Conservation (phyloP, 2,888 invertebrate genomes). For the Nesidiocoris tenuis region DNA sequence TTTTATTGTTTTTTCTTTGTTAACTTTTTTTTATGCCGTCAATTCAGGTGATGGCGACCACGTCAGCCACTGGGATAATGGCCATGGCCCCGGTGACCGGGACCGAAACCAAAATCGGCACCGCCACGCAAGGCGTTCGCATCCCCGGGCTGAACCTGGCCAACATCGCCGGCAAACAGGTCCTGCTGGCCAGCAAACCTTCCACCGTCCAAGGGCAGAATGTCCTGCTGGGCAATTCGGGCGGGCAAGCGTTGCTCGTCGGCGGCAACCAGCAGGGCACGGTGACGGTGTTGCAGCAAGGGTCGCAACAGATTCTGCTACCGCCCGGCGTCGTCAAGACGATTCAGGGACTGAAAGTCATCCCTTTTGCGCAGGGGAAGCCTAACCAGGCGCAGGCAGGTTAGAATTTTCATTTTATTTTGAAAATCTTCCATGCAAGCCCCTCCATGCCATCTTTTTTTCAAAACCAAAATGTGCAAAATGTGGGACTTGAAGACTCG, state of each 20-base stretch:
- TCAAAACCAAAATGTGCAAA: too few relatives aligned
- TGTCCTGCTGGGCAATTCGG: conserved; percentile 51
- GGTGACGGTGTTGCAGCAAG: conserved; percentile 52
- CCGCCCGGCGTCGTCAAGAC: conserved; percentile 65
- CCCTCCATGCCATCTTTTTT: too few relatives aligned
- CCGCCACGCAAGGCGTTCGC: conserved; percentile 53
- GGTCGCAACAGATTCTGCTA: conserved; percentile 61
- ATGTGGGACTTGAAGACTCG: too few relatives aligned
- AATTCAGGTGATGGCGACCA: conserved; percentile 38
- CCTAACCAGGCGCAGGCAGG: conserved; percentile 42
- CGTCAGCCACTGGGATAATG: conserved; percentile 31
- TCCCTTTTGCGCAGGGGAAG: conserved; percentile 54
- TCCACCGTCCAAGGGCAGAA: conserved; percentile 49
- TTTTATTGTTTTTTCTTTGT: too few relatives aligned
- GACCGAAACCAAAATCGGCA: conserved; percentile 28
- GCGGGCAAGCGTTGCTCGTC: conserved; percentile 49
- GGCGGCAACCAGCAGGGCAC: conserved; percentile 49
- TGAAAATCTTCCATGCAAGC: too few relatives aligned
- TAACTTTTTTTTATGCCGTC: too few relatives aligned
- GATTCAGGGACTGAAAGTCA: conserved; percentile 64
- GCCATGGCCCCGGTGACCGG: conserved; percentile 25
- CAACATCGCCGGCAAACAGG: conserved; percentile 61
- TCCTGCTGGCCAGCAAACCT: conserved; percentile 58
- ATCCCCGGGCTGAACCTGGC: conserved; percentile 60
- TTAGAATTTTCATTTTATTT: conserved; percentile 21